phyloP scores from a whole-genome alignment of 2,797 vertebrate species.

The Sylvilagus floridanus region DNA sequence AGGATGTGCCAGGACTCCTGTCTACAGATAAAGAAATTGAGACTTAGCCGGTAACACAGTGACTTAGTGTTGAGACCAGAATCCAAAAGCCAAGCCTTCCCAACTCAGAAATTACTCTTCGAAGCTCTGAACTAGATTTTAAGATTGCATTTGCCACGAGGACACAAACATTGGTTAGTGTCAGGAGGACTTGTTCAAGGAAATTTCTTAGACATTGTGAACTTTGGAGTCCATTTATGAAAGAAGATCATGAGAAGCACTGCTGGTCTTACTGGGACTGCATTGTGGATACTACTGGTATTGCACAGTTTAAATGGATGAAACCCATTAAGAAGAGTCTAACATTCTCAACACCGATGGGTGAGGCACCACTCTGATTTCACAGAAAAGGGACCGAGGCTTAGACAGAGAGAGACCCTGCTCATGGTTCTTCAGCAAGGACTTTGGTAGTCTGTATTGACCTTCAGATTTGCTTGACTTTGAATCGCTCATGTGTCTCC shows the following conservation, averaged over 20 bases:
- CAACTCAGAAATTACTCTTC: not conserved
- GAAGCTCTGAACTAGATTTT: not conserved
- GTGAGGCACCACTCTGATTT: not conserved
- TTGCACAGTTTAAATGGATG: not conserved
- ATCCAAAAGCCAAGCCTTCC: not conserved
- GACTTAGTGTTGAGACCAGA: not conserved
- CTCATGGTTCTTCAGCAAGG: not conserved
- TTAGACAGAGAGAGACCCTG: not conserved
- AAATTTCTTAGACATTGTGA: not conserved
- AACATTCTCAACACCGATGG: rapidly evolving
- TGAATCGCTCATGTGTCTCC: rapidly evolving
- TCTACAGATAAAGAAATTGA: not conserved
- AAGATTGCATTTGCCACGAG: not conserved
- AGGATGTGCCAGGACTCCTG: not conserved
- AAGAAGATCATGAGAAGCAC: not conserved
- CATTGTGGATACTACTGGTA: too few relatives aligned
- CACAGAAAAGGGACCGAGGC: not conserved
- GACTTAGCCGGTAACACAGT: not conserved
- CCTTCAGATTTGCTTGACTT: not conserved
- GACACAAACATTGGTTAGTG: not conserved
- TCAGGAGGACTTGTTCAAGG: not conserved
- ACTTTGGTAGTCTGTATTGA: not conserved
- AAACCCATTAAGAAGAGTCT: not conserved
- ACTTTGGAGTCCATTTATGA: not conserved
- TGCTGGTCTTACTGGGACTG: too few relatives aligned